Conservation (phyloP, 2,888 invertebrate species). For the Drosophila cognata region DNA sequence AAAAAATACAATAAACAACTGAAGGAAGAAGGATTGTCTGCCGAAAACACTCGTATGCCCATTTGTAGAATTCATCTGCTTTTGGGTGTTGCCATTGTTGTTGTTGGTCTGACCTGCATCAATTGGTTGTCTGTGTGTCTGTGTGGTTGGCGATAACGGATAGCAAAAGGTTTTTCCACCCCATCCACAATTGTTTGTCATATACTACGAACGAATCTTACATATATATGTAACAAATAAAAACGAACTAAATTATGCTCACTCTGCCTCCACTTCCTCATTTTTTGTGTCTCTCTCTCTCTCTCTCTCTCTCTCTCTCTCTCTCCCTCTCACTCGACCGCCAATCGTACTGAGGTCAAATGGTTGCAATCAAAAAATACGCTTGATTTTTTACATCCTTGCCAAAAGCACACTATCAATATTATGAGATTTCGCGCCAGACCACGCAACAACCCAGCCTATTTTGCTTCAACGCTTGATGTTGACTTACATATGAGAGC, state of each 20-base stretch:
- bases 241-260: conserved; percentile 51
- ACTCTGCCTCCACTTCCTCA: neutral
- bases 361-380: conserved; percentile 68
- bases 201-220: conserved; percentile 12
- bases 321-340: neutral
- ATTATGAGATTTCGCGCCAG: conserved; percentile 72
- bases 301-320: neutral
- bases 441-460: neutral
- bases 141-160: conserved; percentile 22
- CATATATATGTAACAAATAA: conserved; percentile 19
- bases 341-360: conserved; percentile 43
- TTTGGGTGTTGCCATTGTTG: conserved; percentile 11
- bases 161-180: conserved; percentile 19
- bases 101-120: conserved; percentile 49
- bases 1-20: neutral
- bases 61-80: conserved; percentile 52
- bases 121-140: conserved; percentile 55
- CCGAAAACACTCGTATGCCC: conserved; percentile 46
- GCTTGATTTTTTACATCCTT: conserved; percentile 59
- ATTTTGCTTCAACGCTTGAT: conserved; percentile 3
- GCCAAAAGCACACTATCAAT: conserved; percentile 66
- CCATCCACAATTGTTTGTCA: conserved; percentile 43
- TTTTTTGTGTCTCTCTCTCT: neutral
- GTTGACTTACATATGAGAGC: conserved; percentile 31
- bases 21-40: conserved; percentile 43